Conservation (phyloP, 2,888 invertebrate species). For the Abrostola triplasia region DNA sequence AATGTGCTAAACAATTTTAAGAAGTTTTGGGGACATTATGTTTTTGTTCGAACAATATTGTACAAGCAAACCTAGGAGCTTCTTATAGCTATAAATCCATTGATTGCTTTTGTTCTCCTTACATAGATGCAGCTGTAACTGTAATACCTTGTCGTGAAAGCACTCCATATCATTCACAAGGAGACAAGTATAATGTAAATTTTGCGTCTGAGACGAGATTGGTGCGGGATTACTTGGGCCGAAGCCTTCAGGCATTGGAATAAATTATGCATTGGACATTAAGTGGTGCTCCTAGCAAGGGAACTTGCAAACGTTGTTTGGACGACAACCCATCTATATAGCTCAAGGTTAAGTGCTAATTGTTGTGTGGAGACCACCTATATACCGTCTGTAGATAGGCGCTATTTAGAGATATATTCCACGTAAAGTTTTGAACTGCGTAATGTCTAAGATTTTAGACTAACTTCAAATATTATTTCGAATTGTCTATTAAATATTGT, state of each 20-base stretch:
- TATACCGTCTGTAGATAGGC: not conserved
- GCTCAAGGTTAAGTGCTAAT: conserved; percentile 5
- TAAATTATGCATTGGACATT: conserved; percentile 57
- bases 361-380: not conserved
- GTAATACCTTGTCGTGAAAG: not conserved
- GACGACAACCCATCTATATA: conserved; percentile 1
- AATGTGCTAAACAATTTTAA: no score
- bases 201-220: conserved; percentile 38
- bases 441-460: no score
- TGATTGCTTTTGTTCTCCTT: no score
- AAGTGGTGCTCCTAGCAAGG: conserved; percentile 33
- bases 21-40: no score
- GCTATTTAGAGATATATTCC: no score
- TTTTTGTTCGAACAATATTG: no score
- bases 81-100: no score
- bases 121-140: no score
- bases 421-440: no score
- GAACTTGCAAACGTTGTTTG: conserved; percentile 19
- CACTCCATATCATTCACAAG: not conserved
- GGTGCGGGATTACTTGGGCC: conserved; percentile 8
- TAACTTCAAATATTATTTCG: no score
- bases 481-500: no score
- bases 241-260: conserved; percentile 37
- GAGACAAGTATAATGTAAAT: conserved; percentile 42
- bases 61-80: no score